Percentiles rank a stretch among this genome's conserved stretches.
phyloP scores from a whole-genome alignment of 2,888 invertebrate species.

The Drosophila prolongata region DNA sequence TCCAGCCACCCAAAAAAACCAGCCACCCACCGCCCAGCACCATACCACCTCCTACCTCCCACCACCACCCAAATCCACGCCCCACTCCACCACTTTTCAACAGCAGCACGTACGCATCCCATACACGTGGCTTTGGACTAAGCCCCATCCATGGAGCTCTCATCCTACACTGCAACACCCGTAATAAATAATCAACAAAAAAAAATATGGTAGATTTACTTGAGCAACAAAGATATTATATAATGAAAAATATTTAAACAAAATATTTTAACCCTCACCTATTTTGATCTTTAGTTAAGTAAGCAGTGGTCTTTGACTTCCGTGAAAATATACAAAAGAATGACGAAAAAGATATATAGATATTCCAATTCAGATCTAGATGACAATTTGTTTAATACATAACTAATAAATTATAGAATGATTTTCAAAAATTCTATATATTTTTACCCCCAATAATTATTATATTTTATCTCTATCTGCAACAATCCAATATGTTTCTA shows the following conservation, averaged over 20 bases:
- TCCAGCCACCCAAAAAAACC: constrained; percentile 6
- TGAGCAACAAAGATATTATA: too few relatives aligned
- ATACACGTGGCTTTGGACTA: constrained; percentile 46
- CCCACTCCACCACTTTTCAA: constrained; percentile 4
- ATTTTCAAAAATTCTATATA: too few relatives aligned
- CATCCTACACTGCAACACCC: constrained; percentile 6
- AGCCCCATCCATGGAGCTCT: constrained; percentile 21
- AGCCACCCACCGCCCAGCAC: neutral
- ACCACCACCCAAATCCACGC: neutral
- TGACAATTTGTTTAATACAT: too few relatives aligned
- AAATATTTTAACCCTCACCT: neutral
- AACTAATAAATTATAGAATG: too few relatives aligned
- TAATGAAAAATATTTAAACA: neutral
- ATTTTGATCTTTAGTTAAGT: too few relatives aligned
- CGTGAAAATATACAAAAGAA: too few relatives aligned
- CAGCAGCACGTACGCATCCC: constrained; percentile 44
- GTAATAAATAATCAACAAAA: neutral
- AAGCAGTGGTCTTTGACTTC: too few relatives aligned
- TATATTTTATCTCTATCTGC: too few relatives aligned
- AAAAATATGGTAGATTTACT: neutral
- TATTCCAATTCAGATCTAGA: too few relatives aligned
- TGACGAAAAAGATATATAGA: too few relatives aligned
- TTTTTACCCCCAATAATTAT: too few relatives aligned
- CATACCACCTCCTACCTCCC: neutral
- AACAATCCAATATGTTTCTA: too few relatives aligned